Evolutionary conservation across 2,113 vertebrate species (phyloP).

Genomic region (Lepus timidus): DNA sequence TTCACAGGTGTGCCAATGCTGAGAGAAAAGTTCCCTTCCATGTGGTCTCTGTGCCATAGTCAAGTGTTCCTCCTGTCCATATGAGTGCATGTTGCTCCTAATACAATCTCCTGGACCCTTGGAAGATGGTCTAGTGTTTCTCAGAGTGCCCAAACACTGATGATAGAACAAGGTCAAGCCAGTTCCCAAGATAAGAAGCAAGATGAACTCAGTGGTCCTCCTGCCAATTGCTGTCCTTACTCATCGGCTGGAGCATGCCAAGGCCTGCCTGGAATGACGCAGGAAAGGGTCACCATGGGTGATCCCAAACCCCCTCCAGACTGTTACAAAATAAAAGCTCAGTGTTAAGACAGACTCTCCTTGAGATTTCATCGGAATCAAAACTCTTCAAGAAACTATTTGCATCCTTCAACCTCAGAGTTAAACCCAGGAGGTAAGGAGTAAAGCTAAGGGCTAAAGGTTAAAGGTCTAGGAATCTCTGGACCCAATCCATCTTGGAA

Average conservation of each 20-base stretch:
- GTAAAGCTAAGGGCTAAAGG: slow-evolving; percentile 70
- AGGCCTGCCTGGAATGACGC: slow-evolving; percentile 84
- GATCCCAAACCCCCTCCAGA: slow-evolving; percentile 86
- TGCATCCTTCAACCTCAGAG: slow-evolving; percentile 79
- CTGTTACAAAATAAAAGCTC: slow-evolving; percentile 85
- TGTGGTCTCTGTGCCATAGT: neutral
- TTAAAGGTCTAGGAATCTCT: slow-evolving; percentile 74
- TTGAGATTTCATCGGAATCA: slow-evolving; percentile 84
- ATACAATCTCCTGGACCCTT: neutral
- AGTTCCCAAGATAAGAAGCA: slow-evolving; percentile 66
- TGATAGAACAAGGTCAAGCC: slow-evolving; percentile 65
- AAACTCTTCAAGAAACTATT: slow-evolving; percentile 83
- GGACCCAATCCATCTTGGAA: slow-evolving; percentile 30
- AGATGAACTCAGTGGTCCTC: slow-evolving; percentile 75
- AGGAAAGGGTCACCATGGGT: slow-evolving; percentile 83
- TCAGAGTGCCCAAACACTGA: slow-evolving; percentile 65
- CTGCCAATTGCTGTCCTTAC: slow-evolving; percentile 78
- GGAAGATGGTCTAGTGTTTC: slow-evolving; percentile 43
- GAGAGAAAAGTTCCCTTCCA: slow-evolving; percentile 12
- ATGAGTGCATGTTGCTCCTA: neutral
- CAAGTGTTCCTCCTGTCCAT: neutral
- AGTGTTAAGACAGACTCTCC: slow-evolving; percentile 83
- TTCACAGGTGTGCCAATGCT: neutral
- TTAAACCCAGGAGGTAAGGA: slow-evolving; percentile 71
- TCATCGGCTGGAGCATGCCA: slow-evolving; percentile 80